Base-by-base conservation (phyloP, 1,140 invertebrate species). In the Agrilus planipennis region DNA sequence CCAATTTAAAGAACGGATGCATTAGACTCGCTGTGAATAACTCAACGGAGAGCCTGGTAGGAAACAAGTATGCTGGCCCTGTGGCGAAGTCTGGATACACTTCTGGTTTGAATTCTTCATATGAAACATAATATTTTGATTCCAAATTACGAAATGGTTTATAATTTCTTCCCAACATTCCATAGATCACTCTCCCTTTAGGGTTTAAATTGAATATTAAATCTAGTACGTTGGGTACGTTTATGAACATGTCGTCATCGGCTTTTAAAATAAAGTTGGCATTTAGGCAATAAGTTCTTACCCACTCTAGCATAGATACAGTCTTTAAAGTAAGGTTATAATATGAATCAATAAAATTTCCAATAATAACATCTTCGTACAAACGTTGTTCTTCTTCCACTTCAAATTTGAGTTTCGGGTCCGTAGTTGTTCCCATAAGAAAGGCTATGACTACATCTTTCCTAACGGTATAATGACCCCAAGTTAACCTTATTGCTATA, bases 231-330 rank as follows among this genome's bases (percentile, higher is more conserved):
- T 77, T 73, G 25, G 78, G 78, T 42, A 90, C 72, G 62, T 90
- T 89, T 28, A 91, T 86, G 54, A 89, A 89, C 85, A 90, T 89
- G 60, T 90, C 87, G 60, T 91, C 87, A 56, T 91, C 87, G 0
- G 84, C 89, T 66, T 92, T 90, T 16, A 91, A 65, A 31, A 90
- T 60, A 50, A 78, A 87, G 43, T 70, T 71, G 18, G 76, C 79
- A 37, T 72, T 70, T 10, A 78, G 72, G 58, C 87, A 91, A 53
- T 84, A 82, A 35, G 69, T 76, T 52, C 81, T 75, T 0, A 79
- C 72, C 86, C 85, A 89, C 57, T 89, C 84, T 32, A 90, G 61
- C 55, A 81, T 81, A 9, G 85, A 86, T 19, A 90, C 74, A 4
- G 83, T 88, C 64, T 90, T 90, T 2, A 90, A 63, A 2, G 88